Conservation (phyloP, 2,797 vertebrate species). For the Bradypodion pumilum region DNA sequence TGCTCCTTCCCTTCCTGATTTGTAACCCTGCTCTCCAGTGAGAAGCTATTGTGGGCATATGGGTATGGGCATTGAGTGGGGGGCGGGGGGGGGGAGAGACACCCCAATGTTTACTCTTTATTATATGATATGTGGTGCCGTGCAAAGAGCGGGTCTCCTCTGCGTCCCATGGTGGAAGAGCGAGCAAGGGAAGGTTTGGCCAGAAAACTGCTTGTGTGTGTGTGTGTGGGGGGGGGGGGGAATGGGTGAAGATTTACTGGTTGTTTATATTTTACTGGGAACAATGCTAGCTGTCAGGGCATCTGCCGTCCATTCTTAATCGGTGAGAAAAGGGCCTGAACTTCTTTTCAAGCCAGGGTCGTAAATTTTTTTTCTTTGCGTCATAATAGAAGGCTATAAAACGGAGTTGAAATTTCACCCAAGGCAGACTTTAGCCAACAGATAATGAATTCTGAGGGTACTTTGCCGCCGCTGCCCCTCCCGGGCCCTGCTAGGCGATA, state of each 20-base stretch:
- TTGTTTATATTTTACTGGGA: conserved; percentile 70
- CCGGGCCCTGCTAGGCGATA: conserved; percentile 25
- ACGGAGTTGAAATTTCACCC: conserved; percentile 76
- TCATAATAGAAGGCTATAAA: conserved; percentile 78
- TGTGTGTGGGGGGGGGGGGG: too few species aligned
- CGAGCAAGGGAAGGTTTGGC: conserved; percentile 44
- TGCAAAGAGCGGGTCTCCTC: conserved; percentile 41
- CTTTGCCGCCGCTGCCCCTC: conserved; percentile 40
- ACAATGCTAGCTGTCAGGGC: conserved; percentile 75
- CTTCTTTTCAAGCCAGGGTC: conserved; percentile 69
- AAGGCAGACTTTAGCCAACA: conserved; percentile 74
- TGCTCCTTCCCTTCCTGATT: conserved; percentile 85
- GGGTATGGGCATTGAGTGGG: conserved; percentile 45
- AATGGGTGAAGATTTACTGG: conserved; percentile 69
- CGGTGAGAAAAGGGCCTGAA: conserved; percentile 74
- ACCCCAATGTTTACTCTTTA: conserved; percentile 26
- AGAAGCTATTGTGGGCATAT: conserved; percentile 80
- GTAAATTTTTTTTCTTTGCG: conserved; percentile 76
- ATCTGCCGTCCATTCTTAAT: conserved; percentile 74
- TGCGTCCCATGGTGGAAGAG: conserved; percentile 43
- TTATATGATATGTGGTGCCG: conserved; percentile 36
- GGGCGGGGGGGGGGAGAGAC: conserved; percentile 30
- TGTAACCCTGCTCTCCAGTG: conserved; percentile 78
- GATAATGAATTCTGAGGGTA: conserved; percentile 74
- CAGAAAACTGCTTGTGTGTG: conserved; percentile 60